Evolutionary conservation across 2,113 vertebrate species (phyloP).

Genomic region (Gulo gulo): DNA sequence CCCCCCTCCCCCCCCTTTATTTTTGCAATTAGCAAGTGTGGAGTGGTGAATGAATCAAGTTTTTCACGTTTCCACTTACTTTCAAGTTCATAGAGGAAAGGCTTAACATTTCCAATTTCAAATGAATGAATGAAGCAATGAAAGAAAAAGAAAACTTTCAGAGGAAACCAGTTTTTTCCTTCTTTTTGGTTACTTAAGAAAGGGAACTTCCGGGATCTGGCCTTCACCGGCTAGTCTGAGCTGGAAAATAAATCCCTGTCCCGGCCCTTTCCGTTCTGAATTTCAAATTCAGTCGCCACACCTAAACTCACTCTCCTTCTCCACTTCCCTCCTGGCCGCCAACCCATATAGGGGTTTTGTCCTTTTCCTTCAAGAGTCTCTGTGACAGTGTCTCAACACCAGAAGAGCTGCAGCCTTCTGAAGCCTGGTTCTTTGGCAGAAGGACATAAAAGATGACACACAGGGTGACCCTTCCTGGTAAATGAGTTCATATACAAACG

Average conservation of each 20-base stretch:
- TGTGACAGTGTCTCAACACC: neutral
- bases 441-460: neutral
- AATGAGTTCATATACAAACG: neutral
- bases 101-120: neutral
- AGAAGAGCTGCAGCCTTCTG: neutral
- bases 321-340: too few species aligned
- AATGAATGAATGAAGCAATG: neutral
- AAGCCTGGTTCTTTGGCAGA: neutral
- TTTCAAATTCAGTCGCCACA: neutral
- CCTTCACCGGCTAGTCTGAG: neutral
- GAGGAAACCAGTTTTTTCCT: neutral
- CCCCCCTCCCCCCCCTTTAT: too few species aligned
- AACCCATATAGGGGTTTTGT: accelerated
- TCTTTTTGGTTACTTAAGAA: neutral
- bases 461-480: neutral
- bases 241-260: neutral
- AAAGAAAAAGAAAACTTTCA: neutral
- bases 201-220: neutral
- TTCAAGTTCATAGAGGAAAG: neutral
- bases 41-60: neutral
- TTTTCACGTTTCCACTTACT: neutral
- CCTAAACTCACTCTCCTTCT: neutral
- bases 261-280: neutral
- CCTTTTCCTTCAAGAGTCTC: neutral
- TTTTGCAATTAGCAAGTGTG: too few species aligned